Conservation (phyloP, 2,113 vertebrate species). For the Leptobrachium ailaonicum region DNA sequence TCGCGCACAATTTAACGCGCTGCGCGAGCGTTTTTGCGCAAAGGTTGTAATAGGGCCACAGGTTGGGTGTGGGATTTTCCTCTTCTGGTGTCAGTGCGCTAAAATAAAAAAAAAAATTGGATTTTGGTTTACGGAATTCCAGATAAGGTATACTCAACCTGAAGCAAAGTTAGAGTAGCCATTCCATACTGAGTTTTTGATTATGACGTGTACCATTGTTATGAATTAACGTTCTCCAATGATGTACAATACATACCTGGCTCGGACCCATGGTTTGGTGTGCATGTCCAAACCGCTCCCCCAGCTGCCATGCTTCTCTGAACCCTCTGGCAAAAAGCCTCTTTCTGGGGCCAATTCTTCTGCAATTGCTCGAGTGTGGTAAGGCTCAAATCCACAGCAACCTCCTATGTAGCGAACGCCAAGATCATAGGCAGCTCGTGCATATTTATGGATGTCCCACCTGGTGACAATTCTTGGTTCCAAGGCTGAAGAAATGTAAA, state of each 20-base stretch:
- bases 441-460: constrained; percentile 94
- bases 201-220: too few species aligned
- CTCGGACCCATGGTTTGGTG: constrained; percentile 96
- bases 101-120: too few species aligned
- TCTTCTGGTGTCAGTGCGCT: too few species aligned
- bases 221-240: too few species aligned
- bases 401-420: constrained; percentile 90
- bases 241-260: constrained; percentile 72
- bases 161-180: too few species aligned
- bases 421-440: constrained; percentile 84
- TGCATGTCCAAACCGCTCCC: constrained; percentile 86
- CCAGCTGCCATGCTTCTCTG: constrained; percentile 92
- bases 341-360: constrained; percentile 88
- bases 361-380: constrained; percentile 86
- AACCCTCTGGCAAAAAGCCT: constrained; percentile 81
- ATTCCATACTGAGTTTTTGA: too few species aligned
- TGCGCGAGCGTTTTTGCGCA: too few species aligned
- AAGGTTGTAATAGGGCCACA: too few species aligned
- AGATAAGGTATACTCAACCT: too few species aligned
- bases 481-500: constrained; percentile 67
- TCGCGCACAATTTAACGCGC: too few species aligned
- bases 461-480: constrained; percentile 88
- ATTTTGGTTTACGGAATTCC: too few species aligned
- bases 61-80: too few species aligned
- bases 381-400: constrained; percentile 94